Evolutionary conservation across 1,140 invertebrate species (phyloP), one percentile per base, ranked within the genome.

Genomic region (Tetramorium parvispinum): DNA sequence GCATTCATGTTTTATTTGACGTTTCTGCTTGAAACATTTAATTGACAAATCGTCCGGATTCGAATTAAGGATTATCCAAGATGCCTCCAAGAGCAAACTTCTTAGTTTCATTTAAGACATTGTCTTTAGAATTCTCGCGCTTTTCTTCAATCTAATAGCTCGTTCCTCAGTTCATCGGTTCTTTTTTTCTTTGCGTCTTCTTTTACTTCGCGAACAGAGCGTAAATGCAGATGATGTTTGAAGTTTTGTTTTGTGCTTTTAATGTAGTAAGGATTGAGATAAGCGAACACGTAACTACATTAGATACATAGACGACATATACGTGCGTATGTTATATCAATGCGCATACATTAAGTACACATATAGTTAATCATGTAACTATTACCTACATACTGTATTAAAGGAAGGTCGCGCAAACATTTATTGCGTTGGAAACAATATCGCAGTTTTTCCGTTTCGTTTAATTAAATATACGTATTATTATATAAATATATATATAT

Each of bases 281-380:
- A 85, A 53, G 61, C 24, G 37, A 71, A 63, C 57, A 63, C 82
- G 37, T 83, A 77, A 77, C 77, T 76, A 65, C 59, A 46, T 78
- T 77, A 85, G 46, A 51, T 78, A 78, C 73, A 65, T 85, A 85
- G 71, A 65, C 21, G 71, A 65, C 21, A 63, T 76, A 76, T 63
- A 76, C 46, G 46, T 43, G 82, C 82, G 73, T 53, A 78, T 65
- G 27, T 77, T 65, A 85, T 78, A 78, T 78, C 73, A 77, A 6
- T 78, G 75, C 73, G 55, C 70, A 46, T 55, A 46, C 79, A 53
- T 83, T 85, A 85, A 85, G 73, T 78, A 85, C 46, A 85, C 82
- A 81, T 82, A 85, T 85, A 85, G 57, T 77, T 85, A 85, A 85
- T 21, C 82, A 57, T 66, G 37, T 85, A 85, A 85, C 32, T 65